Base-by-base conservation (phyloP, 2,113 vertebrate genomes). In the Hystrix brachyura region DNA sequence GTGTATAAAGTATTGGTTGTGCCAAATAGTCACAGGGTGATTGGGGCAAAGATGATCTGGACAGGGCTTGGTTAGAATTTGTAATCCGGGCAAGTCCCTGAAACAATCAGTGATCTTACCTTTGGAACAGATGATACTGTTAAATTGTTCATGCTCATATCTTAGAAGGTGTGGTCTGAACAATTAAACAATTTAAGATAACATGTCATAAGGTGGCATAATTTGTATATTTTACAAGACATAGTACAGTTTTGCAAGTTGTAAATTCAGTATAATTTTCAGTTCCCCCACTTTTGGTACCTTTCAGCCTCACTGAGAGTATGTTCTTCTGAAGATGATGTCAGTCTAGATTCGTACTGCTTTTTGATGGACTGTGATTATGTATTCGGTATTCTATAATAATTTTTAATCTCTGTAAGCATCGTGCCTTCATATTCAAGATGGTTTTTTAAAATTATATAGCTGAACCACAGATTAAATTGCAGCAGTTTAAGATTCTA, bases 101-200 rank as follows among this genome's bases (percentile, higher is more conserved):
- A 17, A 87, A 79, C 6, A 17, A 67, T 89, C 34, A 88, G 32
- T 80, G 29, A 27, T 43, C 7, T 94, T 94, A 71, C 60, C 29
- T 82, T 74, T 82, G 86, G 23, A 74, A 64, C 27, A 46, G 59
- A 38, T 57, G 32, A 59, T 21, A 69, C 51, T 93, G 13, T 53
- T 25, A 62, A 9, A 88, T 60, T 81, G 32, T 62, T 60, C 17
- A 17, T 72, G 15, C 11, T 79, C 59, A 25, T 51, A 0, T 80
- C 48, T 87, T 71, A 81, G 3, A 80, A 87, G 43, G 71, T 62
- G 60, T 15, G 17, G 46, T 80, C 34, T 83, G 48, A 57, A 57
- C 43, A 46, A 89, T 94, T 91, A 95, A 80, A 80, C 72, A 71
- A 46, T 72, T 74, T 43, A 71, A 82, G 34, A 43, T 81, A 59